These are phyloP conservation scores for Lamprotornis superbus DNA, from an alignment of 2,113 vertebrate species.

Conservation along the genomic window DNA sequence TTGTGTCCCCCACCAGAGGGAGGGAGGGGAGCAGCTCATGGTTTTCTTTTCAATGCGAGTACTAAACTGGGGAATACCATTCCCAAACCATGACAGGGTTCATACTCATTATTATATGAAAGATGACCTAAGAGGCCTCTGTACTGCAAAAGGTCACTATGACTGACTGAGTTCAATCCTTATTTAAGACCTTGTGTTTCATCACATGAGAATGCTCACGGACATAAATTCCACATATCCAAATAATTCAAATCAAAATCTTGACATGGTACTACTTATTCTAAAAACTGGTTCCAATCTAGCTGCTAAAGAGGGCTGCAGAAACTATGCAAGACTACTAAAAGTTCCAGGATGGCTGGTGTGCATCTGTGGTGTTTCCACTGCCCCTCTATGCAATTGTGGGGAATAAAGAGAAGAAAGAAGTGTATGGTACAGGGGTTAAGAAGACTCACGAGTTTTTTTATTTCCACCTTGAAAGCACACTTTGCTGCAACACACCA, in stretches of 20 bases:
- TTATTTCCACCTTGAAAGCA: background rate
- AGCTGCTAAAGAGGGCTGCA: background rate
- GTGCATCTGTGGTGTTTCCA: background rate
- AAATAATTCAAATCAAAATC: background rate
- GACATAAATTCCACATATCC: background rate
- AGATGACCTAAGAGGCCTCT: background rate
- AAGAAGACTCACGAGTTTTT: background rate
- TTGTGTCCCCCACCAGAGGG: background rate
- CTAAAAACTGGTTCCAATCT: background rate
- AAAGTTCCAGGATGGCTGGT: background rate
- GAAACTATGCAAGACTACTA: background rate
- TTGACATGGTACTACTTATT: background rate
- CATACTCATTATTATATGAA: background rate
- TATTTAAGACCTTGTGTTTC: background rate
- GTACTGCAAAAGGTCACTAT: background rate
- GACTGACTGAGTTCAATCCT: background rate
- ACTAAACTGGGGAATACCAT: background rate
- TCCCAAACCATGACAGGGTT: background rate
- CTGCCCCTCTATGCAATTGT: constrained; percentile 9
- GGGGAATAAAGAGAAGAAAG: background rate
- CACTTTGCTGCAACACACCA: constrained; percentile 1
- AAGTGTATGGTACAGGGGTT: background rate
- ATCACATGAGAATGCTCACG: background rate
- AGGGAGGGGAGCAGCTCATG: background rate
- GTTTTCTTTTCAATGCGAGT: background rate